Evolutionary conservation across 2,113 vertebrate genomes (phyloP).

Genomic region (Pogona vitticeps): DNA sequence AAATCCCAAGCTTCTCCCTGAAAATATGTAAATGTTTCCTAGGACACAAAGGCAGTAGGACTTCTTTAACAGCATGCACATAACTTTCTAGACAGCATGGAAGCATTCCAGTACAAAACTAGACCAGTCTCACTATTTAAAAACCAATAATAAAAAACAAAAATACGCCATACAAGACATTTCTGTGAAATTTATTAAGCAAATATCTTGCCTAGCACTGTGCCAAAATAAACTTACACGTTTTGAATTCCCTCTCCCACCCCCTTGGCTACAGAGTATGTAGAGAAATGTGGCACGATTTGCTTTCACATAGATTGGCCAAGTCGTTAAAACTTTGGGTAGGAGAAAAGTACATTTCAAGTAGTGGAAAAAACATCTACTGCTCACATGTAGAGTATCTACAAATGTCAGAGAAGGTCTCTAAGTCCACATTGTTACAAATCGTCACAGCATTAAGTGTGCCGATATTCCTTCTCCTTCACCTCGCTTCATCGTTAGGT

Average conservation of each 20-base stretch:
- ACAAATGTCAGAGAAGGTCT: neutral
- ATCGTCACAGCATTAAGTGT: too few species aligned
- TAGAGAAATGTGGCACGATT: neutral
- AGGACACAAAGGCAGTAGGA: neutral
- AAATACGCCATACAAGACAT: neutral
- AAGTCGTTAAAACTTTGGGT: neutral
- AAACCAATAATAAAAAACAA: neutral
- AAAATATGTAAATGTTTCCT: neutral
- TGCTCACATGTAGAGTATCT: neutral
- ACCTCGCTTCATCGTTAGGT: neutral
- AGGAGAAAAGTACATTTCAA: conserved; percentile 36
- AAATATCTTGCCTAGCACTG: conserved; percentile 8
- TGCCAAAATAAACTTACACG: neutral
- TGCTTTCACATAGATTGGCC: conserved; percentile 3
- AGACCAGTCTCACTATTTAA: conserved; percentile 18
- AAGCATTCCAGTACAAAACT: conserved; percentile 13
- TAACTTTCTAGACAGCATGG: neutral
- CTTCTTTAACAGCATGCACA: neutral
- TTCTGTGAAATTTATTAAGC: conserved; percentile 24
- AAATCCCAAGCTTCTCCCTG: neutral
- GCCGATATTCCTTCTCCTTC: too few species aligned
- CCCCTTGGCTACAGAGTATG: neutral
- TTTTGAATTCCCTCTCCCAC: conserved; percentile 17
- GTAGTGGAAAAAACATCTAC: conserved; percentile 4
- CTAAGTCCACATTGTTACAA: too few species aligned